These are phyloP conservation scores for Parasteatoda tepidariorum DNA, from an alignment of 1,140 invertebrate species.

Conservation along the genomic window DNA sequence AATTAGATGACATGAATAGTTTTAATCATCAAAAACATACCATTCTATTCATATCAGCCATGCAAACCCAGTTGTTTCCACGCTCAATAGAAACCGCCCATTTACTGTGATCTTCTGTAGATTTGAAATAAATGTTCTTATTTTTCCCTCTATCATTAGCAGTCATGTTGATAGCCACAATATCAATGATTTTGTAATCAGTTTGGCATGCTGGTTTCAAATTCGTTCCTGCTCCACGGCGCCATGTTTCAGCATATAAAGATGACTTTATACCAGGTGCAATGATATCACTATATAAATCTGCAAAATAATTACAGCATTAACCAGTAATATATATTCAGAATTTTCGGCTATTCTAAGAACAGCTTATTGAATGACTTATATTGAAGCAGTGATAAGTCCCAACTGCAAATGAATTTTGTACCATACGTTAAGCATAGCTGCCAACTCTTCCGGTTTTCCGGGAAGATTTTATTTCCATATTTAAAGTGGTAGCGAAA, in stretches of 20 bases:
- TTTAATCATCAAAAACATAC: no score
- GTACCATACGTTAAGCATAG: no score
- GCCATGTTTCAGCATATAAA: conserved; percentile 88
- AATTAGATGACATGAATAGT: no score
- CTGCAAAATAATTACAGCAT: conserved; percentile 72
- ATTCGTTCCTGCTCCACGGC: conserved; percentile 77
- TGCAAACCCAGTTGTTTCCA: conserved; percentile 79
- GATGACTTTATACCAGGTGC: conserved; percentile 78
- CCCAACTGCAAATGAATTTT: no score
- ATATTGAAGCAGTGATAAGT: no score
- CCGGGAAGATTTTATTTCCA: no score
- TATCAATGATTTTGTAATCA: conserved; percentile 66
- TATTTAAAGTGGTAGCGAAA: no score
- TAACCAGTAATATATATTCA: no score
- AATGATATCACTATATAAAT: conserved; percentile 85
- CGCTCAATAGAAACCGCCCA: conserved; percentile 81
- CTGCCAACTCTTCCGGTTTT: no score
- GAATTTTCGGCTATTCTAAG: no score
- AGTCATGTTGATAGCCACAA: conserved; percentile 61
- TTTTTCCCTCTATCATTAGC: neutral
- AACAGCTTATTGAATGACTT: no score
- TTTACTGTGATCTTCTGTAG: conserved; percentile 85
- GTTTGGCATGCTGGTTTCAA: conserved; percentile 66
- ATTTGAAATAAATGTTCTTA: neutral
- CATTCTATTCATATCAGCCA: conserved; percentile 93